Evolutionary conservation across 2,113 vertebrate species (phyloP).

Genomic region (Sturnira hondurensis): DNA sequence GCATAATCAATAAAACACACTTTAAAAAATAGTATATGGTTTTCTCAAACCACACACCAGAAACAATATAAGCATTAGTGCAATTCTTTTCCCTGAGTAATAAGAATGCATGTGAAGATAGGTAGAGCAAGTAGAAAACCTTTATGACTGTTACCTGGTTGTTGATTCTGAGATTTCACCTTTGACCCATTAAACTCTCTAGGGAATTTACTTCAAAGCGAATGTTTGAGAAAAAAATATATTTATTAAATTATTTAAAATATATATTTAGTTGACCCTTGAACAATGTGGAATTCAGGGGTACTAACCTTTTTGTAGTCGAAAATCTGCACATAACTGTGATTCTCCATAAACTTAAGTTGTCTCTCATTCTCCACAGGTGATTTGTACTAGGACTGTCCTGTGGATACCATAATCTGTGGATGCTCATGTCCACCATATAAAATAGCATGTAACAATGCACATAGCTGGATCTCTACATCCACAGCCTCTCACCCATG

Average conservation of each 20-base stretch:
- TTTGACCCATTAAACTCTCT: conserved; percentile 12
- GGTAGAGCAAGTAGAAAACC: neutral
- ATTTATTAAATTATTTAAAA: neutral
- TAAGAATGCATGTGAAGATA: neutral
- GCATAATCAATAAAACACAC: too few species aligned
- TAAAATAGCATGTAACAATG: too few species aligned
- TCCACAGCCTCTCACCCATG: too few species aligned
- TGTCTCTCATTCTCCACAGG: neutral
- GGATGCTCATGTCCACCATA: neutral
- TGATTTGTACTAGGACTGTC: neutral
- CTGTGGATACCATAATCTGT: neutral
- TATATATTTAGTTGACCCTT: neutral
- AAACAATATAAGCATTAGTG: neutral
- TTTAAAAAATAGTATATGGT: neutral
- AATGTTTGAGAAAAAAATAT: neutral
- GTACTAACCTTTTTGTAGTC: neutral
- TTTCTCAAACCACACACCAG: neutral
- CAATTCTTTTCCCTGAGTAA: neutral
- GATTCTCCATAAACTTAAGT: neutral
- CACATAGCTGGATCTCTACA: too few species aligned
- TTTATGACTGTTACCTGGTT: neutral
- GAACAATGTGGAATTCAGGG: neutral
- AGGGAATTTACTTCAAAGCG: neutral
- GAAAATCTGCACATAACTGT: neutral
- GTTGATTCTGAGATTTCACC: conserved; percentile 23